Percentiles rank a stretch among this genome's conserved stretches.
Evolutionary conservation across 1,140 invertebrate genomes (phyloP).

Genomic region (Sycophila sp.): DNA sequence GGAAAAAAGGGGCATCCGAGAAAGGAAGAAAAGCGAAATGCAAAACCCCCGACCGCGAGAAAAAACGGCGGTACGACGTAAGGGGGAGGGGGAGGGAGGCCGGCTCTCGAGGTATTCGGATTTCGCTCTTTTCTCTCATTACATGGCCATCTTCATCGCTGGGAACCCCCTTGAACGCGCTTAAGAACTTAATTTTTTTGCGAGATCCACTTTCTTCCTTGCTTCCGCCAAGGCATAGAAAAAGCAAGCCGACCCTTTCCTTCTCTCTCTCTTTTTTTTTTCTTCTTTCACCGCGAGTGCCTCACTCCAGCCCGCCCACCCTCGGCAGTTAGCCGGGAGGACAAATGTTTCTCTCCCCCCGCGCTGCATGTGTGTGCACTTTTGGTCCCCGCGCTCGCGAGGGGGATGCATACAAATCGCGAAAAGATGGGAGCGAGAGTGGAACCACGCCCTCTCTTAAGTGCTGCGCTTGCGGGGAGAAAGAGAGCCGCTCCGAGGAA

Average conservation of each 20-base stretch:
- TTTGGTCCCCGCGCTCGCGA: not conserved
- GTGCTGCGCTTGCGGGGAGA: constrained; percentile 6
- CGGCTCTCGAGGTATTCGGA: constrained; percentile 16
- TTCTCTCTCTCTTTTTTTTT: not conserved
- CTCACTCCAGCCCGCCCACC: not conserved
- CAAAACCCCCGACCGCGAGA: not conserved
- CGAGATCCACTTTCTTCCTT: not conserved
- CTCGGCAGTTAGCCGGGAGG: not conserved
- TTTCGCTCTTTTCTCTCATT: constrained; percentile 20
- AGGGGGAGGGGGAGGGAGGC: not conserved
- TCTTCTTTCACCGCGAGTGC: not conserved
- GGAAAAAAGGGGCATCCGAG: not conserved
- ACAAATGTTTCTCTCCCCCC: not conserved
- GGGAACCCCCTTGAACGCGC: constrained; percentile 14
- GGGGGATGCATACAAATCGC: constrained; percentile 25
- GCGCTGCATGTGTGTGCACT: not conserved
- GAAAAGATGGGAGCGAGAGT: constrained; percentile 25
- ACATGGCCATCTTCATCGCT: constrained; percentile 19
- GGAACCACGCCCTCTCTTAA: constrained; percentile 61
- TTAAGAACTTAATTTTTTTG: constrained; percentile 18
- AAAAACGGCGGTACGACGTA: not conserved
- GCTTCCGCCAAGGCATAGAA: not conserved
- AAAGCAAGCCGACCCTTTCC: not conserved
- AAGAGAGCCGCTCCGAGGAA: constrained; percentile 17
- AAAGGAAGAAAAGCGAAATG: constrained; percentile 16